Conservation (phyloP, 2,113 vertebrate genomes). For the Acrocephalus arundinaceus region DNA sequence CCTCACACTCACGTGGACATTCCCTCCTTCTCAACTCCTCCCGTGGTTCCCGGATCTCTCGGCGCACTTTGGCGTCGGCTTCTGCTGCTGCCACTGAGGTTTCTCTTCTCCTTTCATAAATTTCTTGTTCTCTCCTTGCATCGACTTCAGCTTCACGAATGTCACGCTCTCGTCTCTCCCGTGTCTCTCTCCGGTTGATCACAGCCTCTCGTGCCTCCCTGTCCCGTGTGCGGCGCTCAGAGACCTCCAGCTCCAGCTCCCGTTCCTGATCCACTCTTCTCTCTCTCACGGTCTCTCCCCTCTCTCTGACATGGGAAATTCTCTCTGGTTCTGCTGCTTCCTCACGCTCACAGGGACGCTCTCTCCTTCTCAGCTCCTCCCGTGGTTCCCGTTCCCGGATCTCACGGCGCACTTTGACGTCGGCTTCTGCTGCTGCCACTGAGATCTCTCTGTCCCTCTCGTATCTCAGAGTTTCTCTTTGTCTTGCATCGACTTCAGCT, state of each 20-base stretch:
- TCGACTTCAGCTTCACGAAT: not conserved
- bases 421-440: too few species aligned
- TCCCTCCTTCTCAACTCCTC: not conserved
- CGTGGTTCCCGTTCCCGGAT: too few species aligned
- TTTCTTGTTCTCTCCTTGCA: not conserved
- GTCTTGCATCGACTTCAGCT: too few species aligned
- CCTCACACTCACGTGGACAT: not conserved
- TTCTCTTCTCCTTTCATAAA: not conserved
- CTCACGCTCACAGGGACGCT: too few species aligned
- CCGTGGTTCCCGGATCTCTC: too few species aligned
- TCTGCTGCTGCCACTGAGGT: not conserved
- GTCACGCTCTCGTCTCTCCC: not conserved
- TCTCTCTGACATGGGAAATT: rapidly evolving
- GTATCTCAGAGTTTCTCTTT: too few species aligned
- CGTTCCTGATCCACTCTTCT: not conserved
- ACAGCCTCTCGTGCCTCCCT: not conserved
- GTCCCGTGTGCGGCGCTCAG: rapidly evolving
- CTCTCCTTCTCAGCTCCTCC: too few species aligned
- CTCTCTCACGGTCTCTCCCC: rapidly evolving
- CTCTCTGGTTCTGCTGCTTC: too few species aligned
- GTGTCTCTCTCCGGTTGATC: rapidly evolving
- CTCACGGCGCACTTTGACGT: too few species aligned
- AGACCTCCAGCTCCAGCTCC: not conserved
- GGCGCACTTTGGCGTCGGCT: not conserved
- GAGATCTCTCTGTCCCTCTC: too few species aligned